phyloP scores from a whole-genome alignment of 2,888 invertebrate species.

The Pyrocoelia pectoralis region DNA sequence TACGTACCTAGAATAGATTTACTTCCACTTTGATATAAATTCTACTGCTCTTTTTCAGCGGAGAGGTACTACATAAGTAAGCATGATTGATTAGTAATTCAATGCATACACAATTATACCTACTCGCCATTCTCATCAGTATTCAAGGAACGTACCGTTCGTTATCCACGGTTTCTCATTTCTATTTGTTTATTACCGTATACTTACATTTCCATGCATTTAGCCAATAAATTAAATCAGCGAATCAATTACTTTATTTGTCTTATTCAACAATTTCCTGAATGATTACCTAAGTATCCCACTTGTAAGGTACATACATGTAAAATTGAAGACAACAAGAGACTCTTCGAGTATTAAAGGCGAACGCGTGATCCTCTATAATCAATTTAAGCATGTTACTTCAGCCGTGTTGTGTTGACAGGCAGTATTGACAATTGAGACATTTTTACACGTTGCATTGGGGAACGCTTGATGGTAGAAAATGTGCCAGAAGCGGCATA shows the following conservation, averaged over 20 bases:
- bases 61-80: background rate
- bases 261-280: too few relatives aligned
- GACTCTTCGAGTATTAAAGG: background rate
- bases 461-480: slow-evolving; percentile 9
- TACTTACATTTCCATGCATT: background rate
- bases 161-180: background rate
- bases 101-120: slow-evolving; percentile 1
- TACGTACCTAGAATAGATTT: slow-evolving; percentile 7
- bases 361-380: background rate
- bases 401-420: slow-evolving; percentile 13
- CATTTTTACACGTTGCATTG: slow-evolving; percentile 13
- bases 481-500: slow-evolving; percentile 9
- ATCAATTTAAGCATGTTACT: slow-evolving; percentile 17
- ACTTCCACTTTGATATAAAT: background rate
- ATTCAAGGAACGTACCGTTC: background rate
- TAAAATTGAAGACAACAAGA: background rate
- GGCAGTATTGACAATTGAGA: slow-evolving; percentile 16
- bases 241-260: background rate
- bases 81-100: background rate
- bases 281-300: too few relatives aligned
- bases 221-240: background rate
- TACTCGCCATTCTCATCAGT: background rate
- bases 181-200: background rate
- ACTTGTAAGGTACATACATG: too few relatives aligned
- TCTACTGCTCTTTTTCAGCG: background rate